Evolutionary conservation across 2,113 vertebrate genomes (phyloP).

Genomic region (Gobiocypris rarus): DNA sequence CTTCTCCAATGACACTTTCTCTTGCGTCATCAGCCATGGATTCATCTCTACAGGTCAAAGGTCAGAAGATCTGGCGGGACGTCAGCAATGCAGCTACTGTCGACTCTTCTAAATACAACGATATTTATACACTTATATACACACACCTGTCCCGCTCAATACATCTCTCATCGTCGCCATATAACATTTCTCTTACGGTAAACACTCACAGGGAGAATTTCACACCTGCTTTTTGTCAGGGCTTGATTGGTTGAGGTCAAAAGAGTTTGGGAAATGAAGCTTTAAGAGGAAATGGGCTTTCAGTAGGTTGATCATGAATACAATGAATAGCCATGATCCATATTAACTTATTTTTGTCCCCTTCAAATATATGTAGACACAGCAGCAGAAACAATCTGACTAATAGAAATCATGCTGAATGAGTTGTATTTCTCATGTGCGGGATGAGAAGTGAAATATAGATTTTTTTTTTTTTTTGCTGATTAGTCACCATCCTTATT

Average conservation of each 20-base stretch:
- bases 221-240: conserved; percentile 46
- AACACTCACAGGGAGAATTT: conserved; percentile 13
- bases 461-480: neutral
- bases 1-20: conserved; percentile 42
- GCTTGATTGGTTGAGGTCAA: neutral
- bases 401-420: neutral
- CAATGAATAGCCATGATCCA: neutral
- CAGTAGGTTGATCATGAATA: neutral
- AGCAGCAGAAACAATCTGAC: neutral
- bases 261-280: conserved; percentile 27
- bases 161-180: conserved; percentile 21
- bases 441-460: neutral
- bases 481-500: neutral
- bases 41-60: neutral
- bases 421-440: neutral
- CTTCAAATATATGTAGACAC: conserved; percentile 2
- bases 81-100: conserved; percentile 20
- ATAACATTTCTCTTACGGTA: conserved; percentile 33
- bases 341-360: neutral
- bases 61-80: conserved; percentile 24
- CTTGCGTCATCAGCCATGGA: conserved; percentile 25
- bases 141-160: conserved; percentile 25
- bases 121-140: conserved; percentile 5
- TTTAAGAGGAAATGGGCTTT: conserved; percentile 26
- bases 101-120: neutral